Evolutionary conservation across 2,888 invertebrate species (phyloP), one percentile per base, ranked within the genome.

Genomic region (Meandrusa payeni): DNA sequence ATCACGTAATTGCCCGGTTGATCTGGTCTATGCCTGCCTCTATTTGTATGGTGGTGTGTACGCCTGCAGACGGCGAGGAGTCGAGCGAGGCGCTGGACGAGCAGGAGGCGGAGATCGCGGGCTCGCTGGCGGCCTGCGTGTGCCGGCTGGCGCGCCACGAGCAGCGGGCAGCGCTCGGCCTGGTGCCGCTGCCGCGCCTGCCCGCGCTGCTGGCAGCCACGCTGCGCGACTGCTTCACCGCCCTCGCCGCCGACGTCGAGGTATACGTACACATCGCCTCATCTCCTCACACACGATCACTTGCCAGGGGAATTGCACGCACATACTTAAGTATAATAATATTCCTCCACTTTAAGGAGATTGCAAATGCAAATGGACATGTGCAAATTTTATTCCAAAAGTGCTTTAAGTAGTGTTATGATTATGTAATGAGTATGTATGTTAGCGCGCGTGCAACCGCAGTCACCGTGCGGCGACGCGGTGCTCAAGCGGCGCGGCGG

Each of bases 111-210:
- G 73, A 72, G 58, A 52, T 69, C 47, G 79, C 76, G 3, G 83
- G 97, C 47, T 91, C 95, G 27, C 90, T 95, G 60, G 92, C 97
- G 2, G 93, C 95, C 19, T 95, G 94, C 1, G 85, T 97, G 46
- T 93, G 95, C 48, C 92, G 95, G 43, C 85, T 98, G 9, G 95
- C 97, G 89, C 94, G 97, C 58, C 93, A 94, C 73, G 98, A 98
- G 76, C 92, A 95, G 51, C 90, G 93, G 33, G 77, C 95, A 19
- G 93, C 97, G 89, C 91, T 93, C 34, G 95, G 94, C 19, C 93
- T 98, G 4, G 93, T 98, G 63, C 95, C 96, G 4, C 80, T 92
- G 48, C 92, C 93, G 26, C 92, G 95, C 55, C 93, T 96, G 67
- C 93, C 94, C 17, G 91, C 93, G 54, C 94, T 97, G 3, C 94